phyloP scores from a whole-genome alignment of 2,113 vertebrate species.

The Ochotona curzoniae region DNA sequence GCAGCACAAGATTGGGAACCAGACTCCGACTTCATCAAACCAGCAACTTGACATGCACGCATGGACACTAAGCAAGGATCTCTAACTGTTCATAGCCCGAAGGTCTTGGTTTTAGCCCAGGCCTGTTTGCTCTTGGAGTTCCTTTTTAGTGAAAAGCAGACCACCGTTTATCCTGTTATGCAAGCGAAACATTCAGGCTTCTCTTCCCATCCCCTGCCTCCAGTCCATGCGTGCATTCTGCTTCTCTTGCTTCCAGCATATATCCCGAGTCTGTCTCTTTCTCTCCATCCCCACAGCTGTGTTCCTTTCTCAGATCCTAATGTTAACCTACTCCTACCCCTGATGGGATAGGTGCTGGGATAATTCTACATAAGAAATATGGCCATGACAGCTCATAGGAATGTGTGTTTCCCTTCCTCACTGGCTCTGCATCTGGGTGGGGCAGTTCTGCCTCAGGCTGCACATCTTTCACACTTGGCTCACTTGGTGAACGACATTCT shows the following conservation, averaged over 20 bases:
- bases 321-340: too few relatives aligned
- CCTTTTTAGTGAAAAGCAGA: background rate
- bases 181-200: background rate
- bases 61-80: background rate
- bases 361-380: background rate
- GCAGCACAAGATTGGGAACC: background rate
- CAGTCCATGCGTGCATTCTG: background rate
- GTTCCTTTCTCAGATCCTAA: background rate
- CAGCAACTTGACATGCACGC: too few relatives aligned
- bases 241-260: background rate
- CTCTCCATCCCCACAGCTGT: background rate
- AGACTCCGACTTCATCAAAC: background rate
- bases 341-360: background rate
- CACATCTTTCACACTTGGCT: background rate
- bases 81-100: background rate
- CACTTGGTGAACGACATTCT: background rate
- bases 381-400: background rate
- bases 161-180: background rate
- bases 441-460: background rate
- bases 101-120: background rate
- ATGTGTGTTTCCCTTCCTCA: background rate
- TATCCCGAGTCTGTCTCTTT: background rate
- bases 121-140: background rate
- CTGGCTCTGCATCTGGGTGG: background rate
- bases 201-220: background rate